Evolutionary conservation across 2,113 vertebrate species (phyloP), one percentile per base, ranked within the genome.

Genomic region (Pelvicachromis taeniatus): DNA sequence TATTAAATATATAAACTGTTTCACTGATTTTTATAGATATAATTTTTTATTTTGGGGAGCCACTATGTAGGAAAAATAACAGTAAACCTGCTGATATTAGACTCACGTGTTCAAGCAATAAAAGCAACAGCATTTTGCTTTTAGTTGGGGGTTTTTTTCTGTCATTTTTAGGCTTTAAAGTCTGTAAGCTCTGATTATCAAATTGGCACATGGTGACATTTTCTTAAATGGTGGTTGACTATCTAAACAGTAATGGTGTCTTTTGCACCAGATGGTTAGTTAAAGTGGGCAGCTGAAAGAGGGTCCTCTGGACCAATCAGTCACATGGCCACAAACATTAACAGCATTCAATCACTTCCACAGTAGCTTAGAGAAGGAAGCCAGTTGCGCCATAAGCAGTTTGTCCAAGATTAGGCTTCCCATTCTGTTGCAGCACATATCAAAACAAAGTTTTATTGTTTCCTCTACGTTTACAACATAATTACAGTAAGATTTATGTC

Each of bases 401-500:
- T 78, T 86, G 58, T 73, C 63, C 56, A 45, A 63, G 80, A 80
- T 11, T 23, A 35, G 35, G 78, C 78, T 83, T 87, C 83, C 7
- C 70, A 55, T 55, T 84, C 73, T 54, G 54, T 26, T 79, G 77
- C 45, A 83, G 81, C 73, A 63, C 53, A 55, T 78, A 86, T 91
- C 82, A 82, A 85, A 87, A 90, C 82, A 87, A 91, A 92, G 88
- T 85, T 93, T 92, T 92, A 91, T 89, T 83, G 90, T 92, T 59
- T 83, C 42, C 50, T 86, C 78, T 83, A 75, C 70, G 83, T 94
- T 95, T 91, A 93, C 78, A 73, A 78, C 84, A 80, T 86, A 89
- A 90, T 95, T 95, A 94, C 83, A 29, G 26, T 42, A 92, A 59
- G 86, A 95, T 94, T 95, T 95, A 94, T 89, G 78, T 65, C 40